Evolutionary conservation across 1,140 invertebrate species (phyloP).

Genomic region (Macrobrachium nipponense): DNA sequence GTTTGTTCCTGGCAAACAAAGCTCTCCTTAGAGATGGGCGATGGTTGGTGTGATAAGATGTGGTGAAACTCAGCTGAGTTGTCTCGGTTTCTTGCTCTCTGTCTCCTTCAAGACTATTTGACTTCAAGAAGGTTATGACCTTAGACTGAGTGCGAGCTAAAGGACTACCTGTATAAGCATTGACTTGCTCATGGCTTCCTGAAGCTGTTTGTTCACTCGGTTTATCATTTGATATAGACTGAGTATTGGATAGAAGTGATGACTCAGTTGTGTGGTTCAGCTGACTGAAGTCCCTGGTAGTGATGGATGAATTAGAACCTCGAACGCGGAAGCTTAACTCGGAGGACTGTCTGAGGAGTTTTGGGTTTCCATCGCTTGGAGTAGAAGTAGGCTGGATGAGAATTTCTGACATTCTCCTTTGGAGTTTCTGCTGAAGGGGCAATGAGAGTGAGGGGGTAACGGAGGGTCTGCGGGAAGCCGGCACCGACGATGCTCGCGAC

Average conservation of each 20-base stretch:
- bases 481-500: conserved; percentile 80
- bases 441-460: conserved; percentile 71
- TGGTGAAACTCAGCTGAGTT: not conserved
- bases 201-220: not conserved
- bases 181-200: conserved; percentile 1
- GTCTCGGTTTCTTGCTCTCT: not conserved
- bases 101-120: conserved; percentile 43
- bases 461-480: conserved; percentile 79
- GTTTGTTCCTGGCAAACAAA: conserved; percentile 58
- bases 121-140: conserved; percentile 19
- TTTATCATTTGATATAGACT: not conserved
- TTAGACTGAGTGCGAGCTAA: conserved; percentile 1
- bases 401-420: conserved; percentile 63
- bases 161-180: conserved; percentile 25
- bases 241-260: not conserved
- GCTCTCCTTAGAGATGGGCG: conserved; percentile 50
- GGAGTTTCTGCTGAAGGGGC: conserved; percentile 53
- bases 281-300: conserved; percentile 8
- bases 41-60: conserved; percentile 15
- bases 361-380: conserved; percentile 22
- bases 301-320: conserved; percentile 34
- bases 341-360: conserved; percentile 51
- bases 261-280: not conserved
- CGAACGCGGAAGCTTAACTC: conserved; percentile 36
- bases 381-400: conserved; percentile 45